Evolutionary conservation across 2,888 invertebrate genomes (phyloP).

Genomic region (Noctuana brunneofusca): DNA sequence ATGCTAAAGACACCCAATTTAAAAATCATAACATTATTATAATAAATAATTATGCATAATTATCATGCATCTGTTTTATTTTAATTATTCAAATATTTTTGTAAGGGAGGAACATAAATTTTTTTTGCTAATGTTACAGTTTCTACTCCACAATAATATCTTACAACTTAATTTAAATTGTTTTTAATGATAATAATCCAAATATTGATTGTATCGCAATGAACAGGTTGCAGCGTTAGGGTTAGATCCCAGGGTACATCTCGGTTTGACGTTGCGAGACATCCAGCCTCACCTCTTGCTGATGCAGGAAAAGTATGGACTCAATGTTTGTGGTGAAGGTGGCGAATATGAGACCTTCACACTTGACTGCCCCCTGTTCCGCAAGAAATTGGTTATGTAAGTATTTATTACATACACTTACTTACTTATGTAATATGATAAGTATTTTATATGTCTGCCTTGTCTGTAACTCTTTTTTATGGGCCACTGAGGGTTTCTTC

Average conservation of each 20-base stretch:
- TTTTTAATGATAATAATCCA: neutral
- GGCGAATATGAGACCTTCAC: conserved; percentile 99
- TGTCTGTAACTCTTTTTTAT: too few species aligned
- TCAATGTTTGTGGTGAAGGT: conserved; percentile 98
- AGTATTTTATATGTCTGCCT: too few species aligned
- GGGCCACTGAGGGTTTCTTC: too few species aligned
- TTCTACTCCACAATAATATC: too few species aligned
- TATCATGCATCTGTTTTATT: neutral
- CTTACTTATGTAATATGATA: neutral
- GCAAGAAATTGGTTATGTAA: conserved; percentile 94
- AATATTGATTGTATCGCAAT: neutral
- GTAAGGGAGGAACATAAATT: neutral
- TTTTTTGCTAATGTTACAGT: too few species aligned
- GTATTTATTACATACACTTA: conserved; percentile 58
- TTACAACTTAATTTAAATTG: too few species aligned
- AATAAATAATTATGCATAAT: neutral
- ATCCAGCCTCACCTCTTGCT: conserved; percentile 93
- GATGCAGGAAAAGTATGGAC: conserved; percentile 96
- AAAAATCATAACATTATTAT: too few species aligned
- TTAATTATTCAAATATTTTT: neutral
- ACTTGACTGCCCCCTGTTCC: conserved; percentile 97
- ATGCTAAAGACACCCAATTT: too few species aligned
- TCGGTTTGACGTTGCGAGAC: conserved; percentile 92
- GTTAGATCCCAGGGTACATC: conserved; percentile 91
- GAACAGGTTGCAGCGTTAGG: conserved; percentile 91